Evolutionary conservation across 2,113 vertebrate genomes (phyloP).

Genomic region (Tupaia tana): DNA sequence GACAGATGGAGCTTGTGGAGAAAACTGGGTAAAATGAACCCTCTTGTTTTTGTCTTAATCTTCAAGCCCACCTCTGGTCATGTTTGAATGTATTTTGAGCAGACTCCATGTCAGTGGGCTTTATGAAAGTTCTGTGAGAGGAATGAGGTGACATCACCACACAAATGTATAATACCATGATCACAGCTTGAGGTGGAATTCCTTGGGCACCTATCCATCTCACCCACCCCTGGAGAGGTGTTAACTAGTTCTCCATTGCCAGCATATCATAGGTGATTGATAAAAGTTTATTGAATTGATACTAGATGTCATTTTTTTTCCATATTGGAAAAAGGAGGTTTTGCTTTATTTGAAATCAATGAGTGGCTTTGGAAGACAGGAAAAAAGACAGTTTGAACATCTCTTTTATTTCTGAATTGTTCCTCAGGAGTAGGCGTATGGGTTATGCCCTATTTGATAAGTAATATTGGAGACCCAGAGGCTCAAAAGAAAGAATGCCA

Average conservation of each 20-base stretch:
- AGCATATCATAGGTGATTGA: neutral
- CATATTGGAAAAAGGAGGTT: neutral
- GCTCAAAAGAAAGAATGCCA: neutral
- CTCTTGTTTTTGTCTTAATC: constrained; percentile 43
- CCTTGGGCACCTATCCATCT: neutral
- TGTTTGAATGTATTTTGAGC: neutral
- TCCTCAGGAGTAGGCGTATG: neutral
- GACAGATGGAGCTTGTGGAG: neutral
- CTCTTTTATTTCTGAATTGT: constrained; percentile 1
- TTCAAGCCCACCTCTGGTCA: neutral
- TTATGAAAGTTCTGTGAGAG: neutral
- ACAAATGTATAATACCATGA: rapidly evolving
- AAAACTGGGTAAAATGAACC: neutral
- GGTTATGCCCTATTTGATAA: neutral
- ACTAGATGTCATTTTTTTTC: neutral
- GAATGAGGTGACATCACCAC: neutral
- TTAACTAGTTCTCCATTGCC: neutral
- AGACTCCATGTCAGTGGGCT: neutral
- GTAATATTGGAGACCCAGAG: neutral
- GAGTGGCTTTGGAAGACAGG: neutral
- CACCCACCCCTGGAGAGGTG: neutral
- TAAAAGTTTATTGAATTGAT: neutral
- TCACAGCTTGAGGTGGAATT: neutral
- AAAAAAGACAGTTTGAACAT: too few relatives aligned
- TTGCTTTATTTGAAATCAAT: constrained; percentile 9